These are phyloP conservation scores for Platalea minor DNA, from an alignment of 2,797 vertebrate species.

Conservation along the genomic window DNA sequence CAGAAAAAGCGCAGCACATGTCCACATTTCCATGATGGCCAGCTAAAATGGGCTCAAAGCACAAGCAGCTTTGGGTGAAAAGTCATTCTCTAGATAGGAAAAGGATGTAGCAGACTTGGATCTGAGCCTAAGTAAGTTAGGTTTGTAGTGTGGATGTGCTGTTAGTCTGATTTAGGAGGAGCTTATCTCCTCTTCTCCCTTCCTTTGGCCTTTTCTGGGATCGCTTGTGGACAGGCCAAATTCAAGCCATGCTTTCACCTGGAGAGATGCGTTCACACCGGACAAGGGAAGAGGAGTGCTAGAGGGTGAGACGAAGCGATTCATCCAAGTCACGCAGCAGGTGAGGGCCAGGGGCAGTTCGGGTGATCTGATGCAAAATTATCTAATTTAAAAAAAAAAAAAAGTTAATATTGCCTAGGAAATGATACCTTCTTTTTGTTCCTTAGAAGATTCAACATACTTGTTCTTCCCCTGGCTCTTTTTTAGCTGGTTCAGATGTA, in stretches of 20 bases:
- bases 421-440: background rate
- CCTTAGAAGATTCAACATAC: background rate
- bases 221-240: background rate
- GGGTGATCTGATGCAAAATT: background rate
- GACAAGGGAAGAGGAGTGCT: background rate
- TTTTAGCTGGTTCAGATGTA: background rate
- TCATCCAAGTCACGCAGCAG: background rate
- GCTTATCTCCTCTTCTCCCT: background rate
- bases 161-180: background rate
- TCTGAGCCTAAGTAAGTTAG: background rate
- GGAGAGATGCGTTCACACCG: background rate
- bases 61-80: background rate
- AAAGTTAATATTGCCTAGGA: background rate
- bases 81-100: background rate
- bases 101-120: background rate
- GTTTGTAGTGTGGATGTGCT: background rate
- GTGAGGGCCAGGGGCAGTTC: background rate
- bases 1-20: background rate
- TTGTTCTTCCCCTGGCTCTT: background rate
- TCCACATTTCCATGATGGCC: background rate
- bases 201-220: background rate
- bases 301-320: background rate
- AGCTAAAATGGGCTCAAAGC: background rate
- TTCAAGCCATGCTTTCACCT: background rate
- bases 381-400: background rate